phyloP scores from a whole-genome alignment of 1,140 invertebrate genomes.

The Leptoteleia sp. region DNA sequence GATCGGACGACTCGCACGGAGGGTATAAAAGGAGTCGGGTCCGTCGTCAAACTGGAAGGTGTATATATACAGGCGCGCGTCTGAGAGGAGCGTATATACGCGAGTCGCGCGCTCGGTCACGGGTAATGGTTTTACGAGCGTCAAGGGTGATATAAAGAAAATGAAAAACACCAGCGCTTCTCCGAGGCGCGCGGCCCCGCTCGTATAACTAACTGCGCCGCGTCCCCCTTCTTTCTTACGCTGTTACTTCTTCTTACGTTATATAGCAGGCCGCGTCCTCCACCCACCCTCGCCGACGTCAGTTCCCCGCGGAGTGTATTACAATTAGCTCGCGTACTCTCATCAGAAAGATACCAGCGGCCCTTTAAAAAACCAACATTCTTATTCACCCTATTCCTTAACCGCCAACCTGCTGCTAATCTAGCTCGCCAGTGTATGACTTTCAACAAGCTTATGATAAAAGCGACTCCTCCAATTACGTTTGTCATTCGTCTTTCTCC shows the following conservation, averaged over 20 bases:
- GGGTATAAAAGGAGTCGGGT: conserved; percentile 74
- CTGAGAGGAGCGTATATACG: conserved; percentile 70
- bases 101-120: conserved; percentile 85
- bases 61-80: conserved; percentile 58
- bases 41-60: conserved; percentile 74
- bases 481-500: conserved; percentile 2
- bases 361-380: conserved; percentile 54
- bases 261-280: conserved; percentile 59
- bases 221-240: conserved; percentile 68
- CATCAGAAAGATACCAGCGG: conserved; percentile 55
- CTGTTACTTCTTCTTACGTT: conserved; percentile 77
- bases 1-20: conserved; percentile 49
- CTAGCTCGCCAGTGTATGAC: conserved; percentile 35
- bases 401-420: conserved; percentile 59
- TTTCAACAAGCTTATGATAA: conserved; percentile 69
- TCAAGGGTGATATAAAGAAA: conserved; percentile 92
- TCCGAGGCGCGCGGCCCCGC: conserved; percentile 75
- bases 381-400: conserved; percentile 43
- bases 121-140: conserved; percentile 91
- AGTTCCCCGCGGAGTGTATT: conserved; percentile 76
- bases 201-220: conserved; percentile 78
- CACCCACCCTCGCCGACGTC: conserved; percentile 48
- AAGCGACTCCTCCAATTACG: conserved; percentile 29
- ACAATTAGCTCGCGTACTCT: conserved; percentile 76
- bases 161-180: conserved; percentile 88